Conservation (phyloP, 1,140 invertebrate species). For the Conus ventricosus region DNA sequence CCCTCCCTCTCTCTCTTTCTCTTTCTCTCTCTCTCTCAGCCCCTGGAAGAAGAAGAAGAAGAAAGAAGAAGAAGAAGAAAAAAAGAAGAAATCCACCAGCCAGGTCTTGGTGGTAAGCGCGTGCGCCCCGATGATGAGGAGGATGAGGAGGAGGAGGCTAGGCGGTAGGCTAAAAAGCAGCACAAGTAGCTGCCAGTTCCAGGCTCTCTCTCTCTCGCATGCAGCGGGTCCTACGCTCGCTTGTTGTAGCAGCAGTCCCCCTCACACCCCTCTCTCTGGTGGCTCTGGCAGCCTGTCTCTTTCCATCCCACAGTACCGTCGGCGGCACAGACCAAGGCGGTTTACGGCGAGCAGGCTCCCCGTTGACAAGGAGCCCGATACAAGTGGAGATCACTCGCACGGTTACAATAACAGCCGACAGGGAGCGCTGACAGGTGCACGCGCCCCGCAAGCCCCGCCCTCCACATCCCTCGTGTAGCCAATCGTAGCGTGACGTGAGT, state of each 20-base stretch:
- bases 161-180: no score
- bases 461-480: background rate
- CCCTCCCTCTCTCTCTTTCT: no score
- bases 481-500: background rate
- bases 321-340: background rate
- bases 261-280: background rate
- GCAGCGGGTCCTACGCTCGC: background rate
- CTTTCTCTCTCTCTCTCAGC: no score
- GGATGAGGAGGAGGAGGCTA: no score
- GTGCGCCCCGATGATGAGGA: background rate
- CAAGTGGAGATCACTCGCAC: conserved; percentile 32
- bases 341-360: background rate
- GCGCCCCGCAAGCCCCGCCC: conserved; percentile 28
- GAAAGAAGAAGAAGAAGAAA: no score
- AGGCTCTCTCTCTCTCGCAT: background rate
- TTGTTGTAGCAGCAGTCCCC: background rate
- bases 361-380: conserved; percentile 26
- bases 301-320: background rate
- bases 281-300: background rate
- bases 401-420: conserved; percentile 39
- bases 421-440: conserved; percentile 38
- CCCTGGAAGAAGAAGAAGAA: no score
- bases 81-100: background rate
- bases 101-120: background rate
- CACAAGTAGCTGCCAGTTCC: background rate